Percentiles rank a stretch among this genome's conserved stretches.
Conservation (phyloP, 2,113 vertebrate species). For the Zosterops lateralis region DNA sequence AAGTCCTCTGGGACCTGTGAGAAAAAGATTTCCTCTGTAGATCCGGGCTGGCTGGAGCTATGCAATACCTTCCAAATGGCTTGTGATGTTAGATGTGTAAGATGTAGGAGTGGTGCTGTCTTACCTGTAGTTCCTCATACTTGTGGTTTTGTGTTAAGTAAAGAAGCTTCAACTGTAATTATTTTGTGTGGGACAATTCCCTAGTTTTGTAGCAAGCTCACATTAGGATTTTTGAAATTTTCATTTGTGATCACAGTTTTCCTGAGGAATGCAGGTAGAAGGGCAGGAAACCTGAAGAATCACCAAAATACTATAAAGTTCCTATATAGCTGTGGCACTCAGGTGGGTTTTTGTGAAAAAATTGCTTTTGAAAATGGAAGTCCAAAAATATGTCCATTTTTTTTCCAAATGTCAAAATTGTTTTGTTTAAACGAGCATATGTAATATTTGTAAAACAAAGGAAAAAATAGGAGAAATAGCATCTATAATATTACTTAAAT, state of each 20-base stretch:
- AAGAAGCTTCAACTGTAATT: background rate
- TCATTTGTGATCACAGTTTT: background rate
- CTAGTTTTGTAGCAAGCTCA: background rate
- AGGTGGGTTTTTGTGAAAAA: background rate
- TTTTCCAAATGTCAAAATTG: background rate
- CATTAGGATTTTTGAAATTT: background rate
- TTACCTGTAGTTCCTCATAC: background rate
- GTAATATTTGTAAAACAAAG: background rate
- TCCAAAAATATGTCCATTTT: background rate
- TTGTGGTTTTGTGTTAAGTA: background rate
- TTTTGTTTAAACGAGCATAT: background rate
- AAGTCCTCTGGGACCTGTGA: background rate
- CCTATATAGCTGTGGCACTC: background rate
- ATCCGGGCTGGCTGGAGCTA: background rate
- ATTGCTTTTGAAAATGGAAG: background rate
- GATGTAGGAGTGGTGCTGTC: background rate
- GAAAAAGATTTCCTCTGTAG: background rate
- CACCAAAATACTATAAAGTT: background rate
- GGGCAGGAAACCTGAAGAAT: background rate
- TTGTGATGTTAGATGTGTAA: background rate
- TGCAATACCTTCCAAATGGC: background rate
- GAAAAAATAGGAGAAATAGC: background rate
- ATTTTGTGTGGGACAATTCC: background rate
- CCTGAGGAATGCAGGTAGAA: background rate
- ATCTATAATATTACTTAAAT: background rate